Conservation (phyloP, 2,113 vertebrate genomes). For the Pseudopipra pipra region DNA sequence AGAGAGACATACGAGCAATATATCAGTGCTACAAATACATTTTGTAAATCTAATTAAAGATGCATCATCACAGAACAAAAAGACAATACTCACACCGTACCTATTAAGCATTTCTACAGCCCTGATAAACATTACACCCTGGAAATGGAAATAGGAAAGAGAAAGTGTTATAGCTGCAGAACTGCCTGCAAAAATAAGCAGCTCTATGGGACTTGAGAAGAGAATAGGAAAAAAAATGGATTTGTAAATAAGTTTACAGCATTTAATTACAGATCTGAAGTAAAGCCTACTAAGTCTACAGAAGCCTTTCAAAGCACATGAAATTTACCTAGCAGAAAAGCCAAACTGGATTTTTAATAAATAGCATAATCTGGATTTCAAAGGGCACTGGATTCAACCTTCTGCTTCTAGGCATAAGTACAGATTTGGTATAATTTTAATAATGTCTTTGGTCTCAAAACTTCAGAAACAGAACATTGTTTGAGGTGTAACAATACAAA, state of each 20-base stretch:
- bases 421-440: neutral
- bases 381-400: neutral
- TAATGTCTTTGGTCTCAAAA: neutral
- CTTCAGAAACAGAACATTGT: slow-evolving; percentile 2
- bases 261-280: slow-evolving; percentile 13
- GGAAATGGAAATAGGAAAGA: neutral
- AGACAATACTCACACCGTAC: neutral
- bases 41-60: neutral
- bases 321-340: neutral
- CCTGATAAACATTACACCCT: neutral
- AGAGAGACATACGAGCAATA: neutral
- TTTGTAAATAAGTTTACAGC: neutral
- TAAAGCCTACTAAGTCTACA: neutral
- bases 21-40: neutral
- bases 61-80: neutral
- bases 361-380: neutral
- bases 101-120: neutral
- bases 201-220: neutral
- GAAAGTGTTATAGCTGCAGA: neutral
- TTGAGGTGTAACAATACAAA: neutral
- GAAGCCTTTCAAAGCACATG: neutral
- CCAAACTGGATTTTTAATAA: neutral
- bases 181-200: neutral
- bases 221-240: neutral
- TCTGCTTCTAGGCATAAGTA: neutral